phyloP scores from a whole-genome alignment of 2,113 vertebrate species.

The Dolichotis patagonum region DNA sequence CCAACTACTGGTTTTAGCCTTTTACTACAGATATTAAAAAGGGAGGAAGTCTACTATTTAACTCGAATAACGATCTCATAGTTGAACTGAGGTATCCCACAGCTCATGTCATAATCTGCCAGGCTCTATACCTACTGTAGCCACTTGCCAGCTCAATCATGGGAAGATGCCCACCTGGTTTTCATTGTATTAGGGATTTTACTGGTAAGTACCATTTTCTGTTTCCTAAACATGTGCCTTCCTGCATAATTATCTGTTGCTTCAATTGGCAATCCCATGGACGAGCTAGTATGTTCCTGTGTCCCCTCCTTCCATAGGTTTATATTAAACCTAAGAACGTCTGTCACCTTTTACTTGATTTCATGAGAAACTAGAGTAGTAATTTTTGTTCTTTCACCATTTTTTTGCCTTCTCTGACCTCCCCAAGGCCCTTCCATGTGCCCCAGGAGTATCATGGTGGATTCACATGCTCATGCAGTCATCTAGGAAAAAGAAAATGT shows the following conservation, averaged over 20 bases:
- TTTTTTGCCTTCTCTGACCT: not conserved
- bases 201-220: not conserved
- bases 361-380: not conserved
- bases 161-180: not conserved
- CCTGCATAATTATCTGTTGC: not conserved
- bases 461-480: not conserved
- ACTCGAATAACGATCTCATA: not conserved
- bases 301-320: not conserved
- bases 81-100: not conserved
- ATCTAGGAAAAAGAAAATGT: not conserved
- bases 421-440: no score
- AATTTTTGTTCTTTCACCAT: not conserved
- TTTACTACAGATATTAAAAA: not conserved
- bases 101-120: not conserved
- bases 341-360: not conserved
- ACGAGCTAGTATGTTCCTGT: not conserved
- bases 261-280: not conserved
- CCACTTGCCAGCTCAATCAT: not conserved
- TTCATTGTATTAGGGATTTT: no score
- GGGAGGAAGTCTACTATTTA: not conserved
- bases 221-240: not conserved
- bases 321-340: not conserved
- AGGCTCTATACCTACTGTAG: not conserved
- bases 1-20: not conserved
- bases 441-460: not conserved